Percentiles rank a stretch among this genome's conserved stretches.
These are phyloP conservation scores for Microctenopoma steveboyesi DNA, from an alignment of 2,797 vertebrate species.

Conservation along the genomic window DNA sequence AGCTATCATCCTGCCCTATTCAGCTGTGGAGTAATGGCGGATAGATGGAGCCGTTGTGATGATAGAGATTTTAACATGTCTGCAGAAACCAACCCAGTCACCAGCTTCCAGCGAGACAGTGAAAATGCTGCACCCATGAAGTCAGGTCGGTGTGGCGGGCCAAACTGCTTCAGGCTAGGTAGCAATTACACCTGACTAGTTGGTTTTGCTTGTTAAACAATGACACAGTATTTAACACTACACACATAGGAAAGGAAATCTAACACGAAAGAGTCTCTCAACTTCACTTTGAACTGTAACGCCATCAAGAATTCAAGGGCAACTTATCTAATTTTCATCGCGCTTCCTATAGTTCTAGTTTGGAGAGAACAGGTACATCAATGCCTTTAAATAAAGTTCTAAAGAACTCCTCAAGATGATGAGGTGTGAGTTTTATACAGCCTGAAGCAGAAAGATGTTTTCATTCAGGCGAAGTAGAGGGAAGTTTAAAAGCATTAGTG, in stretches of 20 bases:
- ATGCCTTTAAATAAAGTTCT: too few species aligned
- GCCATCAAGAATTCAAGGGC: neutral
- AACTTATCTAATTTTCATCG: too few species aligned
- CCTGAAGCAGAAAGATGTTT: too few species aligned
- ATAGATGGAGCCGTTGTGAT: neutral
- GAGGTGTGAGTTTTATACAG: too few species aligned
- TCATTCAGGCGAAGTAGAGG: too few species aligned
- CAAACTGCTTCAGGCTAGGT: conserved; percentile 43
- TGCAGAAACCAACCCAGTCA: conserved; percentile 42
- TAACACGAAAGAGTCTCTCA: conserved; percentile 11
- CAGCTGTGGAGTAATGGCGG: neutral
- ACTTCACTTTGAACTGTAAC: neutral
- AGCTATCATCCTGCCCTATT: neutral
- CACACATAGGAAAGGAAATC: neutral
- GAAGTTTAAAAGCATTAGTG: too few species aligned
- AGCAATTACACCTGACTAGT: conserved; percentile 37
- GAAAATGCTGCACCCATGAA: conserved; percentile 29
- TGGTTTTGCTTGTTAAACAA: conserved; percentile 8
- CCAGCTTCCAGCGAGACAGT: conserved; percentile 25
- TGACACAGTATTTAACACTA: conserved; percentile 4
- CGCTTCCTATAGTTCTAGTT: too few species aligned
- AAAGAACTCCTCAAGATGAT: too few species aligned
- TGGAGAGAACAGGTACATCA: too few species aligned
- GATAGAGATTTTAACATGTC: conserved; percentile 25
- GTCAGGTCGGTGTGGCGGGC: conserved; percentile 29